Conservation (phyloP, 2,797 vertebrate genomes). For the Phrynocephalus guinanensis region DNA sequence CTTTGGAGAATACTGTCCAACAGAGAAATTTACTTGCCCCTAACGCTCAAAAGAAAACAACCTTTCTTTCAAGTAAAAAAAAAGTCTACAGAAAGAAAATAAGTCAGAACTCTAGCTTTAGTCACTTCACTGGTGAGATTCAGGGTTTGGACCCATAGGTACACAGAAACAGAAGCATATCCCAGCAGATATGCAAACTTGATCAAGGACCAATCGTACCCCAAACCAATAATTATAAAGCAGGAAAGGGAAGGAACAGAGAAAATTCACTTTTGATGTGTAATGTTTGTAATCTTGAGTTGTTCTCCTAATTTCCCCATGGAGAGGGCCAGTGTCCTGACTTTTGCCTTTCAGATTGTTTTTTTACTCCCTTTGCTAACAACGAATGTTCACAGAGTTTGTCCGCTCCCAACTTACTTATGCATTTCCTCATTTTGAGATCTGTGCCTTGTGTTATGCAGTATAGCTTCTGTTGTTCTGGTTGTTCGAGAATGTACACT, state of each 20-base stretch:
- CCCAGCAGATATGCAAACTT: too few relatives aligned
- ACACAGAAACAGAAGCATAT: neutral
- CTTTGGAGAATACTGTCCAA: conserved; percentile 50
- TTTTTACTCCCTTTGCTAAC: neutral
- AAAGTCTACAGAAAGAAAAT: conserved; percentile 22
- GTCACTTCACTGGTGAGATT: neutral
- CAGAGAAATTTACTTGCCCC: conserved; percentile 52
- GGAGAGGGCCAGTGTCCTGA: neutral
- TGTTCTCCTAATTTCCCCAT: neutral
- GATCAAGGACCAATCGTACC: neutral
- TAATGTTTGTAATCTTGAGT: neutral
- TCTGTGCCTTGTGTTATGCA: too few relatives aligned
- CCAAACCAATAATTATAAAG: neutral
- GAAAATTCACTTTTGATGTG: neutral
- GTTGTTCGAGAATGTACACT: neutral
- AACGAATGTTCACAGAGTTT: neutral
- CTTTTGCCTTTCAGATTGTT: neutral
- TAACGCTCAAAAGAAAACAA: rapidly evolving
- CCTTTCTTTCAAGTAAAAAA: conserved; percentile 28
- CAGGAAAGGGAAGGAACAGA: neutral
- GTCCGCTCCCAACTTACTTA: neutral
- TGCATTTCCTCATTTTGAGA: too few relatives aligned
- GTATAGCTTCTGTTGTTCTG: neutral
- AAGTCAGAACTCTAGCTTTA: conserved; percentile 23
- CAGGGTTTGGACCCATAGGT: neutral